Conservation (phyloP, 1,140 invertebrate genomes). For the Aporrectodea caliginosa region DNA sequence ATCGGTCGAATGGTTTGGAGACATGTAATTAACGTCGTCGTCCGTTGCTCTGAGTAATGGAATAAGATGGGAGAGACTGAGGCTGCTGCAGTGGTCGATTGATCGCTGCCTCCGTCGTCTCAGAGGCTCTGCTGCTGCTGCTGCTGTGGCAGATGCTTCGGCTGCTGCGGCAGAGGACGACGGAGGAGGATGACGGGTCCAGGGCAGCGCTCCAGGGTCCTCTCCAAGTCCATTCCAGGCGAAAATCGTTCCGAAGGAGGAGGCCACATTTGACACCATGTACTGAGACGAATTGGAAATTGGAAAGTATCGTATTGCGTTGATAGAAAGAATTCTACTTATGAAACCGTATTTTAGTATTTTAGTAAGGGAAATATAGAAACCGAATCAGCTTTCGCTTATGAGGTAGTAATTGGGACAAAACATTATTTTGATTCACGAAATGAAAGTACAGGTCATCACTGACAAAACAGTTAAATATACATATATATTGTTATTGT, state of each 20-base stretch:
- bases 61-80: background rate
- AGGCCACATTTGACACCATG: background rate
- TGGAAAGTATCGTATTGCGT: too few relatives aligned
- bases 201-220: background rate
- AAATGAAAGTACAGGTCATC: background rate
- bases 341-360: too few relatives aligned
- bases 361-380: too few relatives aligned
- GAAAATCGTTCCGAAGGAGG: background rate
- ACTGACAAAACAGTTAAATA: background rate
- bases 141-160: background rate
- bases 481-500: too few relatives aligned
- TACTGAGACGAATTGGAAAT: background rate
- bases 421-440: background rate
- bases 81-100: background rate
- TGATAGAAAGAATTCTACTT: too few relatives aligned
- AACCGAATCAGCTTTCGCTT: background rate
- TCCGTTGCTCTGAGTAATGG: background rate
- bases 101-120: background rate
- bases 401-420: background rate
- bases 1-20: too few relatives aligned
- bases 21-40: background rate
- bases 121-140: background rate
- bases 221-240: background rate
- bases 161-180: background rate
- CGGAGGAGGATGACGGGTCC: background rate